phyloP scores from a whole-genome alignment of 2,797 vertebrate species.

The Prunella strophiata region DNA sequence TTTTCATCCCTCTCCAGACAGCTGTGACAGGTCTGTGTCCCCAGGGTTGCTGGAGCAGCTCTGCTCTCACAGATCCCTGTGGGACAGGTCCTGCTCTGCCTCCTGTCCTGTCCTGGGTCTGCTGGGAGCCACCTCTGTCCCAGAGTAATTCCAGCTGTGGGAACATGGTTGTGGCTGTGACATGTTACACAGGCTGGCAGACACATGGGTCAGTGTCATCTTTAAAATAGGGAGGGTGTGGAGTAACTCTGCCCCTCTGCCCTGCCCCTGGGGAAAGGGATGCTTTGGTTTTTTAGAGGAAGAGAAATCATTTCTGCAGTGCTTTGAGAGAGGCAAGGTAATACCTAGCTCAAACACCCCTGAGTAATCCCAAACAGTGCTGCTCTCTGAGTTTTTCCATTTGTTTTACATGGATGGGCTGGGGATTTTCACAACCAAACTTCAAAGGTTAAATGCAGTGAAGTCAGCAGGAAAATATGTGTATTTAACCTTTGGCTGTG shows the following conservation, averaged over 20 bases:
- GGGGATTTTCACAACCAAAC: slow-evolving; percentile 49
- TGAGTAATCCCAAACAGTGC: background rate
- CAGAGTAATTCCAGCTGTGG: background rate
- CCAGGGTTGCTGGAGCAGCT: background rate
- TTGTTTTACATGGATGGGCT: background rate
- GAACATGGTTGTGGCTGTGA: background rate
- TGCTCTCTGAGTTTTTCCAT: background rate
- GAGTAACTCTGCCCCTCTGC: background rate
- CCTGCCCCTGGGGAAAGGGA: background rate
- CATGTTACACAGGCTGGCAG: fast-evolving
- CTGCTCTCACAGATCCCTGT: background rate
- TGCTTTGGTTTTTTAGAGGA: background rate
- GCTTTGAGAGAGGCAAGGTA: background rate
- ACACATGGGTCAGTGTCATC: background rate
- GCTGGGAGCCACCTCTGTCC: background rate
- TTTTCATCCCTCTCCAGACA: background rate
- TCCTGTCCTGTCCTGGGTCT: background rate
- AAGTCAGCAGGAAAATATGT: slow-evolving; percentile 52
- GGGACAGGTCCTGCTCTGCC: background rate
- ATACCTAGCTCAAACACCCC: background rate
- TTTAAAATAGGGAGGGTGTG: background rate
- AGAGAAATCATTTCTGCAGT: background rate
- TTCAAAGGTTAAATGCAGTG: slow-evolving; percentile 46
- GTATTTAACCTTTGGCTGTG: slow-evolving; percentile 66
- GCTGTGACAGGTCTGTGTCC: background rate